Conservation (phyloP, 2,797 vertebrate genomes). For the Eremophila alpestris region DNA sequence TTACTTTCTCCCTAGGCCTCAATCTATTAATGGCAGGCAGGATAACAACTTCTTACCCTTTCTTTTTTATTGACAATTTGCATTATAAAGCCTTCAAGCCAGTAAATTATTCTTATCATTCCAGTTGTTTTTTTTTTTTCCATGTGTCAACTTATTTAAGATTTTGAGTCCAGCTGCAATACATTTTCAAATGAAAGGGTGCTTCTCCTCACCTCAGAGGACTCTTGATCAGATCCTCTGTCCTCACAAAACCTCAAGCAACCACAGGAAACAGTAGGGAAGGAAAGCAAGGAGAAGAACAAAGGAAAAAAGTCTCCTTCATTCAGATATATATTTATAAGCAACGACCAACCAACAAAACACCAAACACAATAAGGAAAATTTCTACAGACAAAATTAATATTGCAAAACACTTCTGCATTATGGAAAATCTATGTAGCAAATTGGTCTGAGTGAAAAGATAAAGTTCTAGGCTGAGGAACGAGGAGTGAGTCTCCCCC, state of each 20-base stretch:
- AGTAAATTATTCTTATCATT: rapidly evolving
- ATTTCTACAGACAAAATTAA: neutral
- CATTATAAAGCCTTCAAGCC: neutral
- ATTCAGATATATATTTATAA: neutral
- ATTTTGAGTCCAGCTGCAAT: neutral
- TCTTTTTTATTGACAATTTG: neutral
- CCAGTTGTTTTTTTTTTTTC: neutral
- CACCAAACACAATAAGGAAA: neutral
- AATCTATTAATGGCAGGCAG: neutral
- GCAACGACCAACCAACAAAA: neutral
- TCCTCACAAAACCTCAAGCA: neutral
- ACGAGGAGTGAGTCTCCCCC: rapidly evolving
- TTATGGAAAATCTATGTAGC: slow-evolving; percentile 43
- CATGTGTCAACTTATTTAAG: neutral
- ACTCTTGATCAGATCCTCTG: neutral
- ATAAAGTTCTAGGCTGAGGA: neutral
- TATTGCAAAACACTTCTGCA: neutral
- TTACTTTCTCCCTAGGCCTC: neutral
- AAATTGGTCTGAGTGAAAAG: neutral
- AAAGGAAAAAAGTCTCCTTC: neutral
- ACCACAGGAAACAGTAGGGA: neutral
- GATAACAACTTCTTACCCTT: neutral
- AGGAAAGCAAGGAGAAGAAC: neutral
- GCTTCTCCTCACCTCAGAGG: neutral
- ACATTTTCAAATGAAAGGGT: neutral